phyloP scores from a whole-genome alignment of 2,888 invertebrate genomes.

The Sacculina carcini region DNA sequence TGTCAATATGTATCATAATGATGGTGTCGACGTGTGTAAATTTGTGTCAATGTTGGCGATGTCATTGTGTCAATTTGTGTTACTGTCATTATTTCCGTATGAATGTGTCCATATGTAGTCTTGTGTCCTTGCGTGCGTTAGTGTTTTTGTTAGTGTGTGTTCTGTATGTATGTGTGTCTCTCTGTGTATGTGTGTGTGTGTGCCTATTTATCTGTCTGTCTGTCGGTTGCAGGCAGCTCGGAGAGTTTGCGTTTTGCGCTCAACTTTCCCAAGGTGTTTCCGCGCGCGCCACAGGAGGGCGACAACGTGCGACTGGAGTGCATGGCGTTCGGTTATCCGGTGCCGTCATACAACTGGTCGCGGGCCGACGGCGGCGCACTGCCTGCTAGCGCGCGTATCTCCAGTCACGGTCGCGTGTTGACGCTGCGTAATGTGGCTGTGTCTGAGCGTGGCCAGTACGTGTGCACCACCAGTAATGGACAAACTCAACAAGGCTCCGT shows the following conservation, averaged over 20 bases:
- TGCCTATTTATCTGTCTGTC: not conserved
- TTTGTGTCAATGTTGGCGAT: too few relatives aligned
- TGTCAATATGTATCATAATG: too few relatives aligned
- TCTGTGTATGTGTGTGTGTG: not conserved
- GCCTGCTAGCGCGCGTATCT: slow-evolving; percentile 41
- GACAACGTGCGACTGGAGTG: slow-evolving; percentile 77
- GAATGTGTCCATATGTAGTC: too few relatives aligned
- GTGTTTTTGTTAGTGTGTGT: not conserved
- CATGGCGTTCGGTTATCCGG: slow-evolving; percentile 82
- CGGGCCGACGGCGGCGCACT: slow-evolving; percentile 36
- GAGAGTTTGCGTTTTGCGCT: slow-evolving; percentile 77
- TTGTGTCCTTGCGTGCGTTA: too few relatives aligned
- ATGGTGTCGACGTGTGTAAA: too few relatives aligned
- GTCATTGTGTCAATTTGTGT: too few relatives aligned
- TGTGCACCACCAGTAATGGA: slow-evolving; percentile 59
- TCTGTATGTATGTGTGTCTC: not conserved
- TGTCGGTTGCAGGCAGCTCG: slow-evolving; percentile 37
- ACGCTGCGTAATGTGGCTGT: slow-evolving; percentile 61
- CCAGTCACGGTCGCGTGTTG: slow-evolving; percentile 58
- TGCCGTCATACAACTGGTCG: slow-evolving; percentile 82
- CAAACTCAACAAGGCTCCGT: slow-evolving; percentile 47
- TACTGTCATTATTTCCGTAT: too few relatives aligned
- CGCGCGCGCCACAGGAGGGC: slow-evolving; percentile 69
- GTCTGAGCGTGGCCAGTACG: slow-evolving; percentile 78
- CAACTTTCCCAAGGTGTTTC: slow-evolving; percentile 84